Conservation (phyloP, 1,140 invertebrate genomes). For the Lepidurus apus region DNA sequence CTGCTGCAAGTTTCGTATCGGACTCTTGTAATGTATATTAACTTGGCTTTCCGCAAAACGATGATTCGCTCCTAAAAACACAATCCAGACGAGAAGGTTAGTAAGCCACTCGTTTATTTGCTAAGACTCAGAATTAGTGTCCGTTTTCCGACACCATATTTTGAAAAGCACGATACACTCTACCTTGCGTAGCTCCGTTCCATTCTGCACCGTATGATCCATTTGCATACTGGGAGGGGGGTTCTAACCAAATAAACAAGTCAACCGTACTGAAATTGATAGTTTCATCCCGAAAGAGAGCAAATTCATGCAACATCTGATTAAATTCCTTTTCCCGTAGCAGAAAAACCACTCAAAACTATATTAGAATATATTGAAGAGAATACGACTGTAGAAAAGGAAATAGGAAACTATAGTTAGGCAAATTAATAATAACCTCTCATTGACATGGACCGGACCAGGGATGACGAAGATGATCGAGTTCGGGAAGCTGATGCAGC, state of each 20-base stretch:
- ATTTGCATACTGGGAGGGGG: conserved; percentile 15
- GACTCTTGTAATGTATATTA: conserved; percentile 84
- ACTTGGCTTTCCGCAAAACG: conserved; percentile 85
- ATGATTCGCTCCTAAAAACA: conserved; percentile 64
- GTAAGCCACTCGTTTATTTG: neutral
- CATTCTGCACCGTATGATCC: neutral
- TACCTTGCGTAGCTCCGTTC: neutral
- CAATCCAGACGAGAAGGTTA: neutral
- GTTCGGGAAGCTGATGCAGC: neutral
- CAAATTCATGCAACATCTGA: neutral
- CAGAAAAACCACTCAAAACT: neutral
- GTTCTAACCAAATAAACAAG: conserved; percentile 20
- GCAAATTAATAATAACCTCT: neutral
- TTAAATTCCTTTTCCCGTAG: neutral
- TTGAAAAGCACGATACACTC: neutral
- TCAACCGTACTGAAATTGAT: neutral
- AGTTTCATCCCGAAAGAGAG: neutral
- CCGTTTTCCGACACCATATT: neutral
- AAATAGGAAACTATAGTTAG: neutral
- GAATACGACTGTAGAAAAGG: neutral
- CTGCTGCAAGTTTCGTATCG: conserved; percentile 75
- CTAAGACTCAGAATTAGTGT: neutral
- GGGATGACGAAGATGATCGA: neutral
- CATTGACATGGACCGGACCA: conserved; percentile 2
- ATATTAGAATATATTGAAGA: neutral